These are phyloP conservation scores for Melieria picta DNA, from an alignment of 2,888 invertebrate species.

Conservation along the genomic window DNA sequence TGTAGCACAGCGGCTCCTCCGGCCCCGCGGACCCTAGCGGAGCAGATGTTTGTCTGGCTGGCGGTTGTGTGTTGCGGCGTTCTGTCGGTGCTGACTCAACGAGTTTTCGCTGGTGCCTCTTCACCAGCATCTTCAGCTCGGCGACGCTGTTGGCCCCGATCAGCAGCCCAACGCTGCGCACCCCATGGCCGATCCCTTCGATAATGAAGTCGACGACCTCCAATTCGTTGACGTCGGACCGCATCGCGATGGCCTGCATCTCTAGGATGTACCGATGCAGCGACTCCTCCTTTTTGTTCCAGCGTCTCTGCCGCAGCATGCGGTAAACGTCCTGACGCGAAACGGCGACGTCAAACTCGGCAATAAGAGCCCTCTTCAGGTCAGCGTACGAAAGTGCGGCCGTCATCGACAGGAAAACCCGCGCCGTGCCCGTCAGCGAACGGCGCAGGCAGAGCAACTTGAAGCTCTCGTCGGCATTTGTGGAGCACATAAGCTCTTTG, in stretches of 20 bases:
- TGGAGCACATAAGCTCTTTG: constrained; percentile 23
- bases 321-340: constrained; percentile 32
- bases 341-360: constrained; percentile 31
- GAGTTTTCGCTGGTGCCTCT: too few species aligned
- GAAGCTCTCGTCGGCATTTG: constrained; percentile 18
- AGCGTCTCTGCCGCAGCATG: constrained; percentile 20
- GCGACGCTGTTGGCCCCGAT: too few species aligned
- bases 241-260: constrained; percentile 17
- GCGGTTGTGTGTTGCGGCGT: too few species aligned
- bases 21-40: too few species aligned
- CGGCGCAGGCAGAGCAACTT: constrained; percentile 25
- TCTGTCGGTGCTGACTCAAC: too few species aligned
- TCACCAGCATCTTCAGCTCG: too few species aligned
- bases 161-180: neutral
- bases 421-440: constrained; percentile 20
- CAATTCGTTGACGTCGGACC: constrained; percentile 12
- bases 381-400: constrained; percentile 7
- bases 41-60: too few species aligned
- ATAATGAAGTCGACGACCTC: constrained; percentile 25
- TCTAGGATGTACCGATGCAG: constrained; percentile 21
- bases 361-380: constrained; percentile 22
- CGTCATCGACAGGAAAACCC: constrained; percentile 17
- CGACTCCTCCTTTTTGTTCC: constrained; percentile 16
- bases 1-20: too few species aligned
- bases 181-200: constrained; percentile 18